Base-by-base conservation (phyloP, 2,888 invertebrate species). In the Neria commutata region DNA sequence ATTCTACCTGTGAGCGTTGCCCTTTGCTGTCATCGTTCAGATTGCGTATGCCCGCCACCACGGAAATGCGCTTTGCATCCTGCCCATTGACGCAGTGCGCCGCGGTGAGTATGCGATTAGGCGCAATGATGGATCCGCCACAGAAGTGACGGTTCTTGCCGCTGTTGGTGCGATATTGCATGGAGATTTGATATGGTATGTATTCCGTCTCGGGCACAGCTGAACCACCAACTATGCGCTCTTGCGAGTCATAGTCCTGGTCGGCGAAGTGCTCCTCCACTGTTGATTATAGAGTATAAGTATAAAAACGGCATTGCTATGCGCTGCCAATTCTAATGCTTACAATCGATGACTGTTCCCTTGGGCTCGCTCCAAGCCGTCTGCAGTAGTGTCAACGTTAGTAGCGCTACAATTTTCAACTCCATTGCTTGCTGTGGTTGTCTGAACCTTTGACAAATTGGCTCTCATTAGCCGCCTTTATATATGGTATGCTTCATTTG, bases 21-120 rank as follows among this genome's bases (percentile, higher is more conserved):
- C 73, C 74, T 5, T 72, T 69, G 11, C 64, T 65, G 19, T 56
- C 65, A n/a, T 77, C 73, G 4, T 69, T 67, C 1, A 78, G 67
- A 61, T 74, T 73, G 14, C 73, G 66, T 14, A 78, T 67, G 1
- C 78, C 78, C 0, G 75, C 74, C 5, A 79, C 67, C 3, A 77
- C 70, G 0, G 71, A 77, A 6, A 79, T 73, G 1, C 70, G 60
- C 16, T 69, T 67, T 5, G 76, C 70, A 61, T 78, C 71, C 54
- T 75, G 76, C 0, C 76, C 77, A 55, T 75, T 75, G 19, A 81
- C 76, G 48, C 81, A 81, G 61, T 81, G 81, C 0, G 81, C 81
- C 19, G 81, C 81, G 0, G 81, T 81, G 0, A 81, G 65, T 2
- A 81, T 70, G 29, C 77, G 72, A 54, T 73, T 73, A n/a, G 78